Evolutionary conservation across 2,113 vertebrate genomes (phyloP), one percentile per base, ranked within the genome.

Genomic region (Rana temporaria): DNA sequence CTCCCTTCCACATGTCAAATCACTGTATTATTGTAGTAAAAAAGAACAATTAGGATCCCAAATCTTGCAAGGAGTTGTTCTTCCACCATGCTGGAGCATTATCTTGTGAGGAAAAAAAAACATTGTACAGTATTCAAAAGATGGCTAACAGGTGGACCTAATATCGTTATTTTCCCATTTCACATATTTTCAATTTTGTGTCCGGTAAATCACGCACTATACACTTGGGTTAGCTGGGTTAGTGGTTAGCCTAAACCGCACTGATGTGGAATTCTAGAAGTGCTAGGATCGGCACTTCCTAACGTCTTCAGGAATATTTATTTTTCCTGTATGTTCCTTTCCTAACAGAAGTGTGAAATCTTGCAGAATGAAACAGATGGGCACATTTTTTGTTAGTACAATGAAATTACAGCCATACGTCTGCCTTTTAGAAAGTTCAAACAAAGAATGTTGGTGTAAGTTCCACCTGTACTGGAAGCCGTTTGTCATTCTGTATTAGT

Each of bases 221-320:
- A 56, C 56, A 38, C 19, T 62, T 16, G n/a, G 57, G n/a, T 52
- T 22, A 11, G 32, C 53, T 16, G n/a, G 57, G n/a, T 52, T 22
- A 18, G 57, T 26, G 16, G 20, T 59, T 74, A 26, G 38, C 18
- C 17, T 38, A 75, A 59, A 14, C 32, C 26, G 9, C 38, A 64
- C 4, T n/a, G 19, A 24, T 53, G 24, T 53, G 22, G 67, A 68
- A 67, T 57, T 22, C 48, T 68, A 32, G 24, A 16, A 67, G 12
- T 57, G 76, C 63, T 15, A 17, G 57, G 19, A 55, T 79, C 76
- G 38, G 63, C 26, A 34, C 26, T 68, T 67, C 76, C 64, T 38
- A 52, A 22, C 6, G 20, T 7, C 17, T 19, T 19, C 48, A 57
- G 63, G 24, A 68, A 68, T 56, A 67, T 57, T 56, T 57, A 57